phyloP scores from a whole-genome alignment of 2,797 vertebrate genomes.

The Hafferia zeledoni region DNA sequence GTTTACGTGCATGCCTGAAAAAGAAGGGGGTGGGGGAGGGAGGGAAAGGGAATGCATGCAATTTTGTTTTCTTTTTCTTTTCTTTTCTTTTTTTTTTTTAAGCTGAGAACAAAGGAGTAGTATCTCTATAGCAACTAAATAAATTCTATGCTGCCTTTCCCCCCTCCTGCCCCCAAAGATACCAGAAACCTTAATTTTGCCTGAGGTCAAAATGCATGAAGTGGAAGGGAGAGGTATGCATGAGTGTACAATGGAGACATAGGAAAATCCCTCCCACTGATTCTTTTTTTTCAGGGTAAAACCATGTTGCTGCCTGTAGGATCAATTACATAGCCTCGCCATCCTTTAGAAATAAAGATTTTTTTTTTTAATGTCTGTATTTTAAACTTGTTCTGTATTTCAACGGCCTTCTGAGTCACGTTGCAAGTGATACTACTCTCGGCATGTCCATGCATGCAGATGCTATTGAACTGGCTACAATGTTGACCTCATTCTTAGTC shows the following conservation, averaged over 20 bases:
- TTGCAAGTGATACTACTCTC: conserved; percentile 82
- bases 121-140: conserved; percentile 83
- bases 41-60: conserved; percentile 66
- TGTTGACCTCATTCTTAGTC: conserved; percentile 76
- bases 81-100: neutral
- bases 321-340: conserved; percentile 45
- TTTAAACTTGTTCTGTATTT: conserved; percentile 41
- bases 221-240: neutral
- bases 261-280: conserved; percentile 38
- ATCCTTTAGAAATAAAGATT: neutral
- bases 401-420: conserved; percentile 60
- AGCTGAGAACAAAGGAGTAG: conserved; percentile 76
- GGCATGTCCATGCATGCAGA: conserved; percentile 91
- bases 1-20: conserved; percentile 77
- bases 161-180: neutral
- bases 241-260: neutral
- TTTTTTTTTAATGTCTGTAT: neutral
- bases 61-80: neutral
- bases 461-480: conserved; percentile 81
- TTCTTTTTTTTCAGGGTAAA: conserved; percentile 46
- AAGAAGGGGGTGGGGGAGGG: neutral
- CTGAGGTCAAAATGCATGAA: conserved; percentile 58
- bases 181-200: conserved; percentile 74
- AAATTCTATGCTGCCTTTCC: conserved; percentile 20
- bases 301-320: conserved; percentile 46